Evolutionary conservation across 2,797 vertebrate species (phyloP).

Genomic region (Sylvia borin): DNA sequence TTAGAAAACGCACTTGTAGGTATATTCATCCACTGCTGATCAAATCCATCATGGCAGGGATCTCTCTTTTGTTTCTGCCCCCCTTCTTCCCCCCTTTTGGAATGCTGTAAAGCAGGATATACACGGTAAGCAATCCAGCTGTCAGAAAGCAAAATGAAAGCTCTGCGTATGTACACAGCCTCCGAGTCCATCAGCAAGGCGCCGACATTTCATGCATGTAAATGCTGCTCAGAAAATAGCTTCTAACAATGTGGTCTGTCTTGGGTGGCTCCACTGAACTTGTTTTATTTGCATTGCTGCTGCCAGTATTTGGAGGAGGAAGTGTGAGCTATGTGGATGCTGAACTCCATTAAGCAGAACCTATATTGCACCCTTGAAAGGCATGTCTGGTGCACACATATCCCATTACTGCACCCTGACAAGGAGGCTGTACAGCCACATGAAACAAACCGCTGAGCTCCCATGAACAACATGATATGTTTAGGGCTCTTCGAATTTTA

Average conservation of each 20-base stretch:
- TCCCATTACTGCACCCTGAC: background rate
- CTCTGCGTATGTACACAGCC: background rate
- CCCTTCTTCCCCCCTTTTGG: background rate
- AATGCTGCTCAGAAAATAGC: constrained; percentile 29
- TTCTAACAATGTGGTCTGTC: background rate
- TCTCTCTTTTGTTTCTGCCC: background rate
- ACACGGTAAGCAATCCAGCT: constrained; percentile 11
- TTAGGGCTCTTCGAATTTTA: constrained; percentile 45
- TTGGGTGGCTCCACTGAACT: constrained; percentile 16
- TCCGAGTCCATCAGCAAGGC: constrained; percentile 19
- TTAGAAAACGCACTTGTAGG: background rate
- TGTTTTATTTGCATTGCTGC: constrained; percentile 9
- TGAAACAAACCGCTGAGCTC: background rate
- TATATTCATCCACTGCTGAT: background rate
- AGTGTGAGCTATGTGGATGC: background rate
- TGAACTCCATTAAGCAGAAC: constrained; percentile 1
- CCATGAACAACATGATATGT: constrained; percentile 31
- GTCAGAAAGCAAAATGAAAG: constrained; percentile 46
- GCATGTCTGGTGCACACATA: background rate
- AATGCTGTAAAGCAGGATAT: background rate
- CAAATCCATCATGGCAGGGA: background rate
- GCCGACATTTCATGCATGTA: constrained; percentile 18
- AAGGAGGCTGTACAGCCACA: background rate
- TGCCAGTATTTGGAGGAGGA: background rate
- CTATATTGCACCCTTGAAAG: background rate